These are phyloP conservation scores for Porites divaricata DNA, from an alignment of 92 coral and sea anemone species.

Conservation along the genomic window DNA sequence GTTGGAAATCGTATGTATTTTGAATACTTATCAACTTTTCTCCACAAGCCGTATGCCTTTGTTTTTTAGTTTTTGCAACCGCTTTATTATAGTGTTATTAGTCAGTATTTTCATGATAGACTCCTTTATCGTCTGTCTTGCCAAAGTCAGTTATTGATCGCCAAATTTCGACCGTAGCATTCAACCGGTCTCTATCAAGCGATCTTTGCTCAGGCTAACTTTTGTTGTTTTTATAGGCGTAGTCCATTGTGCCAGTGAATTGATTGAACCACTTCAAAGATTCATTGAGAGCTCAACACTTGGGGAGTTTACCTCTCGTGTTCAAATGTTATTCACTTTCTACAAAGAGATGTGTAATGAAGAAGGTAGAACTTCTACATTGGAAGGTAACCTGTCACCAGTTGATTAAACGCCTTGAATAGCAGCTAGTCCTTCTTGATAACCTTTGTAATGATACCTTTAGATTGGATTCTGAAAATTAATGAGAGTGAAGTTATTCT, in stretches of 20 bases:
- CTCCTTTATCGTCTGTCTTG: too few relatives aligned
- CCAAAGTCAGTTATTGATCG: too few relatives aligned
- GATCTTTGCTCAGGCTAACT: not conserved
- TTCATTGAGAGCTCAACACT: constrained; percentile 92
- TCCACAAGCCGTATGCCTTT: too few relatives aligned
- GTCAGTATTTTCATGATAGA: too few relatives aligned
- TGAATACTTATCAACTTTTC: too few relatives aligned
- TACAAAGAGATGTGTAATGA: constrained; percentile 64
- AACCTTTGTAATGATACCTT: too few relatives aligned
- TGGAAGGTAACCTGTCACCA: constrained; percentile 28
- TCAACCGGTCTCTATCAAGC: not conserved
- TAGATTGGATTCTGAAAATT: too few relatives aligned
- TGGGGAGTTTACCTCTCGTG: constrained; percentile 86
- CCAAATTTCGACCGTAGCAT: not conserved
- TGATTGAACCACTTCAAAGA: constrained; percentile 78
- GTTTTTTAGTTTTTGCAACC: too few relatives aligned
- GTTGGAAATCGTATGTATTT: too few relatives aligned
- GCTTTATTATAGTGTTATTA: too few relatives aligned
- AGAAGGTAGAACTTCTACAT: constrained; percentile 16
- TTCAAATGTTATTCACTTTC: constrained; percentile 80
- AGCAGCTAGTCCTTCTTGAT: not conserved
- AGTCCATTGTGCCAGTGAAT: constrained; percentile 17
- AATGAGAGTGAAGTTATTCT: too few relatives aligned
- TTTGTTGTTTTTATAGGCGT: constrained; percentile 4
- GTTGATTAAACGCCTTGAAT: not conserved